These are phyloP conservation scores for Eidolon dupreanum DNA, from an alignment of 2,797 vertebrate genomes.

Conservation along the genomic window DNA sequence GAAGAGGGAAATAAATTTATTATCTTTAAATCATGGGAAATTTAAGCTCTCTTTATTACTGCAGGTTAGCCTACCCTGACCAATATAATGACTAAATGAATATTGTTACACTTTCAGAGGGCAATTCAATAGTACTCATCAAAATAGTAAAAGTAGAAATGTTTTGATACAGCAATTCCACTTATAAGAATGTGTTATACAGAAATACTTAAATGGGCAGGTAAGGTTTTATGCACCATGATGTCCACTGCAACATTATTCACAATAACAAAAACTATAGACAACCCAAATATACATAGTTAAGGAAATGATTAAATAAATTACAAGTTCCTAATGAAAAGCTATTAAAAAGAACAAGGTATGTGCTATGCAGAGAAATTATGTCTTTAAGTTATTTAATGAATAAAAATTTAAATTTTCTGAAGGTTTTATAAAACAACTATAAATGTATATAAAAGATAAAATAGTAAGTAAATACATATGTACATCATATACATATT, in stretches of 20 bases:
- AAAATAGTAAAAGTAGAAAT: neutral
- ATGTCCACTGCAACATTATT: neutral
- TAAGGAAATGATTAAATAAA: neutral
- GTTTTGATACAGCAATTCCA: neutral
- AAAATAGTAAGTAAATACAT: neutral
- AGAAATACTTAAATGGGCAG: neutral
- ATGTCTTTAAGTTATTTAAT: neutral
- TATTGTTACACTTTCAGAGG: neutral
- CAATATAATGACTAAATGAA: neutral
- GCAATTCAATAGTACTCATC: neutral
- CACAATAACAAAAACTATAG: neutral
- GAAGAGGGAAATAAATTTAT: neutral
- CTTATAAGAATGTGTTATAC: neutral
- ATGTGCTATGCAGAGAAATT: neutral
- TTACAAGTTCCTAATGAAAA: neutral
- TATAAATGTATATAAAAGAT: neutral
- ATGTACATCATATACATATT: neutral
- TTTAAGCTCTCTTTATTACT: neutral
- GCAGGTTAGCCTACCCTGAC: neutral
- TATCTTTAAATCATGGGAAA: neutral
- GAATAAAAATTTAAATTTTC: neutral
- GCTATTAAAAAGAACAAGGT: neutral
- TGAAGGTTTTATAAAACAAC: constrained; percentile 8
- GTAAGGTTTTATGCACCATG: neutral
- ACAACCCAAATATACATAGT: neutral